A percentile compares a stretch with the other conserved stretches of the same genome.
These are phyloP conservation scores for Megastigmus dorsalis DNA, from an alignment of 2,888 invertebrate genomes.

Conservation along the genomic window DNA sequence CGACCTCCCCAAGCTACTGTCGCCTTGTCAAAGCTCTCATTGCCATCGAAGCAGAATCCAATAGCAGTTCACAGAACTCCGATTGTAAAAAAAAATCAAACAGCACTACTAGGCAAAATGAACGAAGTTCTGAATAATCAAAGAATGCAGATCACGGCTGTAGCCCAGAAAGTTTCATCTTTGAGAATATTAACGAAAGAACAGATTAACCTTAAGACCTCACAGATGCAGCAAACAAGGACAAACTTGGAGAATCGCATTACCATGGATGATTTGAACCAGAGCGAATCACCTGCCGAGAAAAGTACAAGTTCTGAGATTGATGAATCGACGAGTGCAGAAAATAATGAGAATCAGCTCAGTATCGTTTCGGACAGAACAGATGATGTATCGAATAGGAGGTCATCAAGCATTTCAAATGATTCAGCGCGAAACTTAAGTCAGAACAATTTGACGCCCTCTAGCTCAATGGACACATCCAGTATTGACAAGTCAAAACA, in stretches of 20 bases:
- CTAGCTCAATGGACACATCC: background rate
- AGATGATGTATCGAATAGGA: background rate
- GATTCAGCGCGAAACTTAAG: background rate
- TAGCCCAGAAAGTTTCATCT: constrained; percentile 36
- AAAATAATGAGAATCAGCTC: background rate
- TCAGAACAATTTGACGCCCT: background rate
- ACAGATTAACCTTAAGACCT: constrained; percentile 64
- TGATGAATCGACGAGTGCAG: background rate
- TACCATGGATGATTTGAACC: constrained; percentile 20
- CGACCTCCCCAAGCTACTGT: background rate
- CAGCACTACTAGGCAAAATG: constrained; percentile 26
- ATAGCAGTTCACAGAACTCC: too few species aligned
- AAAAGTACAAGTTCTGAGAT: background rate
- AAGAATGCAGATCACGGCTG: constrained; percentile 27
- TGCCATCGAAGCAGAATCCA: background rate
- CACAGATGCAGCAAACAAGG: constrained; percentile 56
- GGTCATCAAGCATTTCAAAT: background rate
- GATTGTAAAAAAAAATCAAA: constrained; percentile 4
- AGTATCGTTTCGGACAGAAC: background rate
- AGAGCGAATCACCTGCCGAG: background rate
- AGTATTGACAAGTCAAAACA: constrained; percentile 1
- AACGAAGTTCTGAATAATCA: constrained; percentile 28
- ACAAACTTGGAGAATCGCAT: background rate
- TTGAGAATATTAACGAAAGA: constrained; percentile 64
- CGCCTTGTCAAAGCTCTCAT: background rate